Evolutionary conservation across 1,140 invertebrate genomes (phyloP).

Genomic region (Schlechtendalia chinensis): DNA sequence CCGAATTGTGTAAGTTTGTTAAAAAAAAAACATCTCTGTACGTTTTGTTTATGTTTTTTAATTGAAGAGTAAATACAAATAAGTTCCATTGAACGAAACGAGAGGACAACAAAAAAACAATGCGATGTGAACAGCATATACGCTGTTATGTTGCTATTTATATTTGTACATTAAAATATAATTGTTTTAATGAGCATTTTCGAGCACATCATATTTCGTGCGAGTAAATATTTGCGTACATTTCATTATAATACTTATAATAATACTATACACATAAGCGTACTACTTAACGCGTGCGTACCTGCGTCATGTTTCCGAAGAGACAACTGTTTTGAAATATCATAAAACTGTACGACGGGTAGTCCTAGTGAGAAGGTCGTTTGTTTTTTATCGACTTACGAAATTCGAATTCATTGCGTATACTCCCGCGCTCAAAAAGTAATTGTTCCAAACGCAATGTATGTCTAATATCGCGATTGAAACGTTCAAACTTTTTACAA

Average conservation of each 20-base stretch:
- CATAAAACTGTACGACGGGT: not conserved
- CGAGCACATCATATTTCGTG: not conserved
- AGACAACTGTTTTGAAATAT: not conserved
- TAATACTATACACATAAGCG: too few relatives aligned
- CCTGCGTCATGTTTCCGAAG: not conserved
- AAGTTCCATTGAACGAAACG: not conserved
- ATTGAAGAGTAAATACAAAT: not conserved
- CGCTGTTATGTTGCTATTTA: too few relatives aligned
- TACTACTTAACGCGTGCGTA: not conserved
- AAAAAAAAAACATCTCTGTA: not conserved
- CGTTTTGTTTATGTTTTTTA: not conserved
- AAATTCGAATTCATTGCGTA: not conserved
- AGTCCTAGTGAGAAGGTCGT: not conserved
- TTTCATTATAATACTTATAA: not conserved
- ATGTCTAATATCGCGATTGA: too few relatives aligned
- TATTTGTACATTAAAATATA: not conserved
- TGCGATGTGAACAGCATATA: not conserved
- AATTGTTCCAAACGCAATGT: not conserved
- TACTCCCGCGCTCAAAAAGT: not conserved
- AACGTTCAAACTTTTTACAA: too few relatives aligned
- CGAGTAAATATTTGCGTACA: slow-evolving; percentile 9
- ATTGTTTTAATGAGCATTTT: slow-evolving; percentile 12
- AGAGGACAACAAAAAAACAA: not conserved
- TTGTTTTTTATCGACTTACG: not conserved
- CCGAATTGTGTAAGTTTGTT: not conserved